A percentile compares a stretch with the other conserved stretches of the same genome.
phyloP scores from a whole-genome alignment of 2,888 invertebrate species.

The Andricus quercusramuli region DNA sequence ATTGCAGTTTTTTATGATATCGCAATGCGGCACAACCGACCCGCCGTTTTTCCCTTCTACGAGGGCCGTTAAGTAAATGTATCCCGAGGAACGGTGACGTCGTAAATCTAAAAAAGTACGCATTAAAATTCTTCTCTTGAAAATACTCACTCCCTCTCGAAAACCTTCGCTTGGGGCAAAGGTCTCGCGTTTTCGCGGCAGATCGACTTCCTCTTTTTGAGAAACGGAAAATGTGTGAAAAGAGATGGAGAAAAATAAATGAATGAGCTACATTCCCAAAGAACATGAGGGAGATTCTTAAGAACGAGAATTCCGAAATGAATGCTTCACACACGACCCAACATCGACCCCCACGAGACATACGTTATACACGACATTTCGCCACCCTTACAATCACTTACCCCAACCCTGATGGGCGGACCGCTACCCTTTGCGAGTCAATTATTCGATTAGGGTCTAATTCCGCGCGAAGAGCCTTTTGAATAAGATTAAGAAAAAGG shows the following conservation, averaged over 20 bases:
- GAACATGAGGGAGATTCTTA: conserved; percentile 54
- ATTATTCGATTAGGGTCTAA: conserved; percentile 40
- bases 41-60: conserved; percentile 3
- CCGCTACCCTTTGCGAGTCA: conserved; percentile 37
- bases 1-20: conserved; percentile 40
- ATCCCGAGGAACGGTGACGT: conserved; percentile 47
- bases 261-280: conserved; percentile 42
- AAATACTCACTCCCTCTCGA: conserved; percentile 47
- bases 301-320: conserved; percentile 61
- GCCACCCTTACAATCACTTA: conserved; percentile 50
- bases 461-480: conserved; percentile 28
- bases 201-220: conserved; percentile 13
- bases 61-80: conserved; percentile 34
- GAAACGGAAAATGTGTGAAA: conserved; percentile 36
- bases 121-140: conserved; percentile 61
- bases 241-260: conserved; percentile 23
- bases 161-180: conserved; percentile 17
- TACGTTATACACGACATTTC: conserved; percentile 54
- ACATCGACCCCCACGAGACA: conserved; percentile 58
- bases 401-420: conserved; percentile 32
- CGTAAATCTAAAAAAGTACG: conserved; percentile 61
- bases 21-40: conserved; percentile 36
- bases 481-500: conserved; percentile 21
- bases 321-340: conserved; percentile 66
- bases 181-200: conserved; percentile 41